A percentile compares a stretch with the other conserved stretches of the same genome.
Conservation (phyloP, 2,888 invertebrate genomes). For the Cotesia congregata region DNA sequence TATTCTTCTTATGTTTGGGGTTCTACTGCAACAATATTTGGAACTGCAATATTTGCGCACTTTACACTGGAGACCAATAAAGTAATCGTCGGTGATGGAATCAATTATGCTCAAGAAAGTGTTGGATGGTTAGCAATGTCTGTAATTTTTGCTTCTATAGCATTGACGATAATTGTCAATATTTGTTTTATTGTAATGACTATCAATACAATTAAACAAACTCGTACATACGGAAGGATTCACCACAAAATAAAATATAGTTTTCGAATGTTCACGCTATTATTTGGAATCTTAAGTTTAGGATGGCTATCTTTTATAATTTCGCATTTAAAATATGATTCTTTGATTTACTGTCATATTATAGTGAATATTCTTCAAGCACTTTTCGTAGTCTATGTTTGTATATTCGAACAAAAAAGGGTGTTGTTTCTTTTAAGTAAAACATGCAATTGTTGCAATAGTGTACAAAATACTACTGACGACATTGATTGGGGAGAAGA, state of each 20-base stretch:
- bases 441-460: constrained; percentile 77
- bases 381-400: constrained; percentile 82
- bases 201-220: constrained; percentile 82
- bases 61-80: constrained; percentile 81
- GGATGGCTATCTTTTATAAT: constrained; percentile 84
- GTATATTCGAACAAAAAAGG: constrained; percentile 83
- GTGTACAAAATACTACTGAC: constrained; percentile 75
- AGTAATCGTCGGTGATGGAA: constrained; percentile 50
- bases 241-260: constrained; percentile 90
- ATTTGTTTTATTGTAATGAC: constrained; percentile 87
- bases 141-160: constrained; percentile 86
- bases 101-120: constrained; percentile 76
- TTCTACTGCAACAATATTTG: constrained; percentile 79
- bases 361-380: constrained; percentile 84
- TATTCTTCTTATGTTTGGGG: constrained; percentile 88
- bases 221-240: constrained; percentile 87
- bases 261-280: constrained; percentile 83
- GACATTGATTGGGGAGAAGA: constrained; percentile 91
- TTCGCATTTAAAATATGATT: constrained; percentile 82
- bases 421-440: constrained; percentile 84
- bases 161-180: constrained; percentile 83
- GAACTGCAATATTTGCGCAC: constrained; percentile 85
- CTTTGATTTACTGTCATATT: constrained; percentile 81
- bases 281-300: constrained; percentile 81
- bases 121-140: constrained; percentile 87